Base-by-base conservation (phyloP, 1,140 invertebrate species). In the Paralvinella palmiformis region DNA sequence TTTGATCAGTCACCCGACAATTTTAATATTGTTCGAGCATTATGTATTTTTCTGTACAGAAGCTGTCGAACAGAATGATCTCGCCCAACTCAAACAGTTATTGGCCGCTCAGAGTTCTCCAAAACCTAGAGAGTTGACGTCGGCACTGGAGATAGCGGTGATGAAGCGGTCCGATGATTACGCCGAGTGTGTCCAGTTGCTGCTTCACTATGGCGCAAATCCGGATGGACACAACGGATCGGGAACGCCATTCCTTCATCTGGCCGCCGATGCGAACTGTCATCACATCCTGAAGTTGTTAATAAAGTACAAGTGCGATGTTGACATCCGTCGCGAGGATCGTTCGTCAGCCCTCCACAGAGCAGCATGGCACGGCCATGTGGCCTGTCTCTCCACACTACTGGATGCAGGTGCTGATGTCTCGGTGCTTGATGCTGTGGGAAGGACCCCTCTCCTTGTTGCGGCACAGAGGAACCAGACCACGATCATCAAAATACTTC, bases 241-340 rank as follows among this genome's bases (percentile, higher is more conserved):
- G 7, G 6, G 20, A 15, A 29, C 48, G 48, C 48, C 48, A 3
- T 15, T 52, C 48, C 24, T 52, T 29, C 24, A 22, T n/a, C 3
- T 52, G 48, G 48, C 48, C 48, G 48, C 48, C 48, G 48, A 52
- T 15, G 48, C 48, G 7, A 29, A 29, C 48, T 52, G 48, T 29
- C 24, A 27, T 29, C 24, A 52, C 2, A 29, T 52, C 4, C 17
- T 52, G 15, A 27, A 22, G 17, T 29, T 52, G 48, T 29, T 52
- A 22, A 52, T 29, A 29, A 15, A 22, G 24, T 22, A 22, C 48
- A 22, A 20, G 48, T 52, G 48, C 31, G 48, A 52, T 13, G 48
- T 52, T 29, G 31, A 52, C 48, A 22, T 13, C 24, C 48, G 48
- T 17, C 48, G 48, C 24, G 10, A n/a, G 31, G 48, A 52, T 52